These are phyloP conservation scores for Gobius niger DNA, from an alignment of 2,113 vertebrate species.

Conservation along the genomic window DNA sequence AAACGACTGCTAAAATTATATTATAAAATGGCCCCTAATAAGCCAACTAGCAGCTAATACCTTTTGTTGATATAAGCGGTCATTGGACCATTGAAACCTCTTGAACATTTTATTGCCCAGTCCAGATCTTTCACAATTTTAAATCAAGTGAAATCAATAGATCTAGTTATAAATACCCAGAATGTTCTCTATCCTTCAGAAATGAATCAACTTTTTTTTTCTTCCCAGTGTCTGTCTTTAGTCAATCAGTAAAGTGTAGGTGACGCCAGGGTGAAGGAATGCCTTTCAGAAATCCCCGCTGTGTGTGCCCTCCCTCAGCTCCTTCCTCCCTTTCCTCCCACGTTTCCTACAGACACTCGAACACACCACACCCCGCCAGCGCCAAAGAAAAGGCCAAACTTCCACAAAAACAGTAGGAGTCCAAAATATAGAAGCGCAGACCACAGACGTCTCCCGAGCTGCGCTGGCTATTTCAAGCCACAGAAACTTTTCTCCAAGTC, in stretches of 20 bases:
- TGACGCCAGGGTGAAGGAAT: conserved; percentile 73
- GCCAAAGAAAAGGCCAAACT: conserved; percentile 51
- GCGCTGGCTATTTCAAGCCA: background rate
- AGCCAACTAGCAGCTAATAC: too few relatives aligned
- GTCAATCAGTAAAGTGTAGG: conserved; percentile 55
- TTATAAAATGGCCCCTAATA: too few relatives aligned
- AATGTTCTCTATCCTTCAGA: background rate
- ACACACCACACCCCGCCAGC: conserved; percentile 70
- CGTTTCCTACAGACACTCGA: conserved; percentile 66
- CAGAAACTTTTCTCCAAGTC: conserved; percentile 3
- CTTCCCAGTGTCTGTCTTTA: conserved; percentile 42
- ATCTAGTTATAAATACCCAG: background rate
- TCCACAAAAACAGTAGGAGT: conserved; percentile 46
- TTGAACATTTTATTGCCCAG: too few relatives aligned
- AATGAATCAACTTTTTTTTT: background rate
- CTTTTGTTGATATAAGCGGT: too few relatives aligned
- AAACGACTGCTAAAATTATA: too few relatives aligned
- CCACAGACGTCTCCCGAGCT: conserved; percentile 21
- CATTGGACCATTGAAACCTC: too few relatives aligned
- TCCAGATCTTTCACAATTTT: too few relatives aligned
- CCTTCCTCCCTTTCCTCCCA: conserved; percentile 66
- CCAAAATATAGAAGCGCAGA: conserved; percentile 17
- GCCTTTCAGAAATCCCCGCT: conserved; percentile 67
- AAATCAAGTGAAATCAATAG: too few relatives aligned
- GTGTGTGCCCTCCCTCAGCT: conserved; percentile 61